phyloP scores from a whole-genome alignment of 2,888 invertebrate genomes.

The Lysandra coridon region DNA sequence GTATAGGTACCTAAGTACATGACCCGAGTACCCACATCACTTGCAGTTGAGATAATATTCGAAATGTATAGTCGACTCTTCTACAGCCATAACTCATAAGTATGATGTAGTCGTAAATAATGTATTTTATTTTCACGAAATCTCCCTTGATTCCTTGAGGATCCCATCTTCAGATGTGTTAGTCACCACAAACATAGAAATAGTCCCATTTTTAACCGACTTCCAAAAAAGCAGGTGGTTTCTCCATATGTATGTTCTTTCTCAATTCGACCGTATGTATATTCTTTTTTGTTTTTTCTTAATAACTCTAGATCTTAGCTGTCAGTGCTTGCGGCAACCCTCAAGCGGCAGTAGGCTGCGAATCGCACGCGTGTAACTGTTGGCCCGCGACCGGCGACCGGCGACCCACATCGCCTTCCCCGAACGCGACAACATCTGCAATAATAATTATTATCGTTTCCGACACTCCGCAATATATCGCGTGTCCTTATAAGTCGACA shows the following conservation, averaged over 20 bases:
- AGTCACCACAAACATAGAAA: too few species aligned
- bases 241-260: too few species aligned
- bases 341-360: background rate
- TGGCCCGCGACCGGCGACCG: background rate
- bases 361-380: background rate
- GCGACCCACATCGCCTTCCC: background rate
- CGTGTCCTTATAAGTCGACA: background rate
- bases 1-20: too few species aligned
- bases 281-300: too few species aligned
- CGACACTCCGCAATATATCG: background rate
- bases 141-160: too few species aligned
- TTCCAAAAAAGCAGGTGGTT: too few species aligned
- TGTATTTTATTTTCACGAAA: too few species aligned
- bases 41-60: background rate
- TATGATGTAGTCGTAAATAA: too few species aligned
- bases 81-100: background rate
- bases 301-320: too few species aligned
- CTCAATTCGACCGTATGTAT: too few species aligned
- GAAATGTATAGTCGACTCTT: background rate
- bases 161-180: too few species aligned
- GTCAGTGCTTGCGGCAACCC: background rate
- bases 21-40: background rate
- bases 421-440: conserved; percentile 8
- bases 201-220: too few species aligned
- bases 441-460: background rate